Percentiles rank a stretch among this genome's conserved stretches.
Conservation (phyloP, 2,113 vertebrate species). For the Psilopsiagon aymara region DNA sequence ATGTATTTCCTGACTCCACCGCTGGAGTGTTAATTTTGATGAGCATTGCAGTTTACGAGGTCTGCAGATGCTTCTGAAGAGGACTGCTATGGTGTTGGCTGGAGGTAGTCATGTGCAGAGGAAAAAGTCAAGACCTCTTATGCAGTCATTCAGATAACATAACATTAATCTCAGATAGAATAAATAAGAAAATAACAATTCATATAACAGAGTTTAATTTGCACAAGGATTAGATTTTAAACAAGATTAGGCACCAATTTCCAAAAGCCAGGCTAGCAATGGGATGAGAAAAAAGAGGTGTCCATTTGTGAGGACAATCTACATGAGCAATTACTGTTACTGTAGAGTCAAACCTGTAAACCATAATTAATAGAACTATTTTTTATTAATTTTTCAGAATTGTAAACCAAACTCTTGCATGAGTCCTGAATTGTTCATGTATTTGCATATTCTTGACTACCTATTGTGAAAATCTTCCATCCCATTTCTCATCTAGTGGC, state of each 20-base stretch:
- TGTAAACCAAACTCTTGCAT: neutral
- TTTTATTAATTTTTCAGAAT: neutral
- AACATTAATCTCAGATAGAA: neutral
- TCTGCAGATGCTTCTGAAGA: neutral
- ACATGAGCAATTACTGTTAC: neutral
- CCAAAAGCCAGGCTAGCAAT: neutral
- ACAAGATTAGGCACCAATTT: neutral
- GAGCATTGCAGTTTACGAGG: neutral
- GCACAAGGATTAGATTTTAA: neutral
- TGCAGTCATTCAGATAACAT: neutral
- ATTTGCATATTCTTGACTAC: neutral
- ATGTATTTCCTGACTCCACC: neutral
- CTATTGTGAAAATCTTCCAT: neutral
- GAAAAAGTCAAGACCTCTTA: neutral
- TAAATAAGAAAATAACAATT: neutral
- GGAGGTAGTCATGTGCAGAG: neutral
- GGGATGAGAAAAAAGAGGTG: neutral
- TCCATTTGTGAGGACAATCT: neutral
- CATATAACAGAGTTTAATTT: neutral
- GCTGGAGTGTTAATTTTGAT: neutral
- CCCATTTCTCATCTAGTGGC: neutral
- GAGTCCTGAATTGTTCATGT: neutral
- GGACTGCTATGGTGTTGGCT: neutral
- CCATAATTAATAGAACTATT: neutral
- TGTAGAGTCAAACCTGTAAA: neutral